A percentile compares a stretch with the other conserved stretches of the same genome.
phyloP scores from a whole-genome alignment of 2,113 vertebrate genomes.

The Barnardius zonarius region DNA sequence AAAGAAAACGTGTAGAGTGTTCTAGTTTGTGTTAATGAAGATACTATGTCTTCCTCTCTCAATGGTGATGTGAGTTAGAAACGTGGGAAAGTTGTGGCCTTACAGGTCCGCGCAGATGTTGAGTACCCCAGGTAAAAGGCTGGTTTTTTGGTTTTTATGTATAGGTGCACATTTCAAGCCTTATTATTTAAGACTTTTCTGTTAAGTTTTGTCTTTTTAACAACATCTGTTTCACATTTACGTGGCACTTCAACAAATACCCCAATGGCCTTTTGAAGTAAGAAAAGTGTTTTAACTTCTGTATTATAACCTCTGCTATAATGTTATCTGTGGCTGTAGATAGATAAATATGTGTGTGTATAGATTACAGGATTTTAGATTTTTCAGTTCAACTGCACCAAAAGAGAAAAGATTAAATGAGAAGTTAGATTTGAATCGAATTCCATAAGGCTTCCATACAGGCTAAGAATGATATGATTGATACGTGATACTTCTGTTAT shows the following conservation, averaged over 20 bases:
- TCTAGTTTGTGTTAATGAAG: background rate
- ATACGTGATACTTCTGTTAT: background rate
- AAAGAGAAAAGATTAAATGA: background rate
- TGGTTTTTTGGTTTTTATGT: background rate
- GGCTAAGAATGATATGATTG: background rate
- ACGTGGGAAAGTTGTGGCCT: background rate
- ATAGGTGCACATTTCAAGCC: background rate
- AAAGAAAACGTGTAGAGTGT: background rate
- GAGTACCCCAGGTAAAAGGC: background rate
- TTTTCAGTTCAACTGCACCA: background rate
- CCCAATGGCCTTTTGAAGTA: background rate
- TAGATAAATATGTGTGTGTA: background rate
- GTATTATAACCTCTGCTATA: background rate
- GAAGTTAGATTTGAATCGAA: background rate
- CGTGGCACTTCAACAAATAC: background rate
- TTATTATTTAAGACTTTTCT: constrained; percentile 21
- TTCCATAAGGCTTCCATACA: background rate
- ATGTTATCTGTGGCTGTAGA: background rate
- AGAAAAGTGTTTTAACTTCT: background rate
- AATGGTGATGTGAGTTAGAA: background rate
- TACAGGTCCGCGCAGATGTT: background rate
- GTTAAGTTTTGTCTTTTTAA: background rate
- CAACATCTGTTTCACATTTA: background rate
- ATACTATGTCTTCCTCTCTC: background rate
- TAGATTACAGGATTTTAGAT: background rate